Base-by-base conservation (phyloP, 1,140 invertebrate genomes). In the Papilio helenus region DNA sequence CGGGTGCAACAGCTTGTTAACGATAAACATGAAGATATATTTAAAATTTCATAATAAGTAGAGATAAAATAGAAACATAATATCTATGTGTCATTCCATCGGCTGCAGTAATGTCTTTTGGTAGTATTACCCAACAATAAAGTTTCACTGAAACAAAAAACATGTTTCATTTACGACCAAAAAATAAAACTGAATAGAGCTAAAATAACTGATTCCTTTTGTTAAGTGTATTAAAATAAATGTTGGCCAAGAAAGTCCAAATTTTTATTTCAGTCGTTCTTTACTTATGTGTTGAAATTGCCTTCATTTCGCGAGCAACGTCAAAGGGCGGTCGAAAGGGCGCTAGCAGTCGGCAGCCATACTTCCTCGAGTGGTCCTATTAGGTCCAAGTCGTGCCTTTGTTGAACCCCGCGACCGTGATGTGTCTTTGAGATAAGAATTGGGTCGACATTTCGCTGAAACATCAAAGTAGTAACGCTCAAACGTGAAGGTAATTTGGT, bases 381-480 rank as follows among this genome's bases (percentile, higher is more conserved):
- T 91, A 92, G 84, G 90, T 87, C 88, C 90, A 88, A 86, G 84
- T 86, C 90, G 88, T 85, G 82, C 84, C 86, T 93, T 92, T 92
- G 91, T 91, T 85, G 81, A 87, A 77, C 79, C 80, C 82, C 72
- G 83, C 80, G 79, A 80, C 83, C 81, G 68, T 84, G 84, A 87
- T 87, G 85, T 90, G 90, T 91, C 91, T 92, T 92, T 92, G 87
- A 88, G 91, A 92, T 90, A 91, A 84, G 84, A 90, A 90, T 86
- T 92, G 87, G 89, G 91, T 90, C 89, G 88, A 86, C 86, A 65
- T 86, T 88, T 86, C 83, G 84, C 83, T 83, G 86, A 79, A 82
- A 89, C 82, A 89, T 91, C 89, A 92, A 92, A 92, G 88, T 81
- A 68, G 39, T 80, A 79, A 79, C 78, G 68, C 39, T 76, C 74